phyloP scores from a whole-genome alignment of 2,113 vertebrate genomes.

The Cheilinus undulatus region DNA sequence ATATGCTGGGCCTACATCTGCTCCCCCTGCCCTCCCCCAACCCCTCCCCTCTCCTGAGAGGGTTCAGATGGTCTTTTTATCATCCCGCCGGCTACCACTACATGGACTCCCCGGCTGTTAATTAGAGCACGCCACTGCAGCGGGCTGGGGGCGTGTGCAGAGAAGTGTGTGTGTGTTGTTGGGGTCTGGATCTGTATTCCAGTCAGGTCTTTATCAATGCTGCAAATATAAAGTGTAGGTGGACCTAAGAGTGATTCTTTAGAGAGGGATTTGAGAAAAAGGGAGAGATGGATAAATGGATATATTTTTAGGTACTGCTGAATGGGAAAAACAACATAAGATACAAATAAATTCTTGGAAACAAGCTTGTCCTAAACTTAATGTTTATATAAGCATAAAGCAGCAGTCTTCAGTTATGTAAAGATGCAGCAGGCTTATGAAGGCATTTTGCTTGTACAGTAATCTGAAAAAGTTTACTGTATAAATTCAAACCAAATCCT shows the following conservation, averaged over 20 bases:
- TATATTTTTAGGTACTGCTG: background rate
- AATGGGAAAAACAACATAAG: background rate
- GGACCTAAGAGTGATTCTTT: constrained; percentile 45
- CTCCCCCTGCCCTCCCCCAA: constrained; percentile 54
- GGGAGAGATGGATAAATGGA: constrained; percentile 1
- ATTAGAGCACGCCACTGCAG: constrained; percentile 66
- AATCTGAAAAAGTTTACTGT: background rate
- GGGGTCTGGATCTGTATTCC: constrained; percentile 36
- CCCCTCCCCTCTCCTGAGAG: constrained; percentile 63
- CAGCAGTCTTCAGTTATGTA: background rate
- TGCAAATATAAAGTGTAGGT: constrained; percentile 38
- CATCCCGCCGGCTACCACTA: constrained; percentile 61
- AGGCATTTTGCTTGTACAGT: background rate
- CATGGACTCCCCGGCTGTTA: constrained; percentile 74
- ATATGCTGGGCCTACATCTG: constrained; percentile 72
- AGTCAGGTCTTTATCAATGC: constrained; percentile 60
- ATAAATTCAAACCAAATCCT: background rate
- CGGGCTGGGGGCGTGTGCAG: constrained; percentile 5
- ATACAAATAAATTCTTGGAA: background rate
- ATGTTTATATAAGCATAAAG: too few species aligned
- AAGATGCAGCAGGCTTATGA: background rate
- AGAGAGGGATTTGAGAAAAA: constrained; percentile 9
- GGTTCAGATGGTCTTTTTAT: constrained; percentile 81
- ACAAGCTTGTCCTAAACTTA: too few species aligned
- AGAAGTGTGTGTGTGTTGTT: constrained; percentile 3